Evolutionary conservation across 1,140 invertebrate species (phyloP), one percentile per base, ranked within the genome.

Genomic region (Oncopeltus fasciatus): DNA sequence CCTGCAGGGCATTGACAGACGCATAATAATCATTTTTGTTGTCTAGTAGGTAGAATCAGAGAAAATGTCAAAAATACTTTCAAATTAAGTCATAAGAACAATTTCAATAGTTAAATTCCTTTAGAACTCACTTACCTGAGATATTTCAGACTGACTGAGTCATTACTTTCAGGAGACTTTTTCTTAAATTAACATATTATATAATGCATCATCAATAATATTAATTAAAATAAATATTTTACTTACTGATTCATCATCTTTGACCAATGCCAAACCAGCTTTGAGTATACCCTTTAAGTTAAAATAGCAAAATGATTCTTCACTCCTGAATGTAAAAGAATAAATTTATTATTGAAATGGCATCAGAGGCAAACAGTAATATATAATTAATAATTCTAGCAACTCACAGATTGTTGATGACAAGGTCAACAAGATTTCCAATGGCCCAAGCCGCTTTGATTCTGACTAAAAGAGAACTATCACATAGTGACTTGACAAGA

Each of bases 401-500:
- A 8, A 26, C 53, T 59, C 44, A 59, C 58, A 14, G n/a, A 26
- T 43, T 26, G 26, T 59, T 59, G 9, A 43, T 21, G 2, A 61
- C 2, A 16, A 53, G 38, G 21, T 62, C 56, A 28, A 53, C 57
- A 28, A 66, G 59, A 59, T 66, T 66, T 28, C 65, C 61, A 43
- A 66, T 47, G 9, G 65, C 53, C 65, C 65, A 66, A 14, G 65
- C 47, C 18, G 62, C 65, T 27, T 60, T 63, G 9, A 63, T 29
- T 46, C 62, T 56, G 8, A 63, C 61, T 5, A 33, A 8, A 21
- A 44, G 12, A 1, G 21, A 28, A 20, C 46, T 16, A 57, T 66
- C 65, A 14, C 26, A 59, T 31, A 63, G 5, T 3, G 58, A 14
- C 21, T 28, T 28, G 16, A 61, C 18, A n/a, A 66, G 21, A 33